Evolutionary conservation across 1,140 invertebrate species (phyloP).

Genomic region (Bactericera cockerelli): DNA sequence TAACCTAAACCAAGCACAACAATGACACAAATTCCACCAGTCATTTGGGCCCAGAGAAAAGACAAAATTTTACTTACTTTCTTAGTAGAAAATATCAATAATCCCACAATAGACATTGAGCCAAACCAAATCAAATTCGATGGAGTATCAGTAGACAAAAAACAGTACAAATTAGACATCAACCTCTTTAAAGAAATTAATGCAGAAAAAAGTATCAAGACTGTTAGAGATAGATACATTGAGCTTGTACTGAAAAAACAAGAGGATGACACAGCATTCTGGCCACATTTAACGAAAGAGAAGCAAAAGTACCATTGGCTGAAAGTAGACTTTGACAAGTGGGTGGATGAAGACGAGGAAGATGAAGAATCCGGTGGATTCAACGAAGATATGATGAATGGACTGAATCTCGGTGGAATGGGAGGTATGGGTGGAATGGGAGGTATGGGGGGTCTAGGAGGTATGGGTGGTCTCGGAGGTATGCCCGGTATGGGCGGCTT

Average conservation of each 20-base stretch:
- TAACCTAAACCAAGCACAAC: too few relatives aligned
- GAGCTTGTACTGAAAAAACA: conserved; percentile 54
- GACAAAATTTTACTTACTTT: conserved; percentile 69
- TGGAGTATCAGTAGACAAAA: conserved; percentile 66
- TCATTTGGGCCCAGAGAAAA: conserved; percentile 82
- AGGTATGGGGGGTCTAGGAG: too few relatives aligned
- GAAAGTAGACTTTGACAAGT: conserved; percentile 92
- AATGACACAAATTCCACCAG: conserved; percentile 41
- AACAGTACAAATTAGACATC: conserved; percentile 69
- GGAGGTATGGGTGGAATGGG: too few relatives aligned
- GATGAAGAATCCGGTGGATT: conserved; percentile 33
- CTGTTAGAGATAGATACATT: conserved; percentile 48
- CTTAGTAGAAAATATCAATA: conserved; percentile 74
- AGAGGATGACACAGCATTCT: conserved; percentile 56
- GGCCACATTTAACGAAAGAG: conserved; percentile 75
- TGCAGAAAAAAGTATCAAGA: conserved; percentile 46
- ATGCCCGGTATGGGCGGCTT: too few relatives aligned
- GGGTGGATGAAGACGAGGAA: conserved; percentile 83
- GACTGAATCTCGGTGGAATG: neutral
- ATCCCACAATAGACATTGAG: conserved; percentile 68
- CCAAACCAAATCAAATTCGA: conserved; percentile 67
- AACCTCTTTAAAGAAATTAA: conserved; percentile 67
- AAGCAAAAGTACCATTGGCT: conserved; percentile 88
- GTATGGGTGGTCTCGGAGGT: too few relatives aligned
- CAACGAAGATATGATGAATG: neutral